Evolutionary conservation across 2,888 invertebrate genomes (phyloP).

Genomic region (Tenodera sinensis): DNA sequence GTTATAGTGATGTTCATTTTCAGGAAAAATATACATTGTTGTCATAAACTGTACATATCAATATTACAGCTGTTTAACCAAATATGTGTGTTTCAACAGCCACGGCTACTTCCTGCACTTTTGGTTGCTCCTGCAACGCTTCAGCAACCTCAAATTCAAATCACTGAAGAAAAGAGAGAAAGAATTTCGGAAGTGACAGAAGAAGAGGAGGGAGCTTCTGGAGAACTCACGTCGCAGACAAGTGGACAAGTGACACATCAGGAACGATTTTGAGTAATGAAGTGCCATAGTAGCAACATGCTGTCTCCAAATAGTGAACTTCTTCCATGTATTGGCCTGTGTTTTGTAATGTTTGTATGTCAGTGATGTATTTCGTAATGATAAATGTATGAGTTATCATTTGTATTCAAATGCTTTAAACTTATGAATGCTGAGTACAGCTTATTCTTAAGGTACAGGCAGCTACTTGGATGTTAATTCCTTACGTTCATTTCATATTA

Average conservation of each 20-base stretch:
- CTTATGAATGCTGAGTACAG: background rate
- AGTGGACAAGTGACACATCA: background rate
- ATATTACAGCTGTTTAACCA: no score
- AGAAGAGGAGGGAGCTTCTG: background rate
- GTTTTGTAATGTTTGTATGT: background rate
- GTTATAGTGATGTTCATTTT: no score
- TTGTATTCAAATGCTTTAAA: background rate
- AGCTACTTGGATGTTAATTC: no score
- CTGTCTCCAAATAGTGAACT: background rate
- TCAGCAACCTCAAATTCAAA: background rate
- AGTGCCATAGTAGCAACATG: background rate
- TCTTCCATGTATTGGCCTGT: background rate
- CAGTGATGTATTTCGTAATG: background rate
- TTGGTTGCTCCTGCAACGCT: background rate
- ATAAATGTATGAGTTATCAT: background rate
- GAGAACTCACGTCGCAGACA: background rate
- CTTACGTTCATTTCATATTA: no score
- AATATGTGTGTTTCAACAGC: background rate
- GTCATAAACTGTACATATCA: no score
- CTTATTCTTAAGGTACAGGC: background rate
- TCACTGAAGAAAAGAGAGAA: background rate
- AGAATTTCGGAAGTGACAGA: background rate
- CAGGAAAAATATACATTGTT: no score
- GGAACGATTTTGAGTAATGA: background rate
- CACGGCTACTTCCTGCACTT: background rate